Evolutionary conservation across 2,113 vertebrate species (phyloP).

Genomic region (Puntigrus tetrazona): DNA sequence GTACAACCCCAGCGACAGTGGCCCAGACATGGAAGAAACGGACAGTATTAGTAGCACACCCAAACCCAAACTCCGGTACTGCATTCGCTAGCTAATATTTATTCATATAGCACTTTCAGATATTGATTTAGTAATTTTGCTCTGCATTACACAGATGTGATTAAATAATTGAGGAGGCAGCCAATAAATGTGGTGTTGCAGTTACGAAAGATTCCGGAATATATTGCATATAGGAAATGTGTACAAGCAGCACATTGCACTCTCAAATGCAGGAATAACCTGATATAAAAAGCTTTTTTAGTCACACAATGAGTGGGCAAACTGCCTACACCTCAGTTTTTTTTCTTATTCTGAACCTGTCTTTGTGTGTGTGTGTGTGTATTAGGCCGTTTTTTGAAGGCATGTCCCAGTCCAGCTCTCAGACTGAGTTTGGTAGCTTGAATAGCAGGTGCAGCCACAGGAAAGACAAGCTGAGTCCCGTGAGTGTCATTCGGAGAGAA

Average conservation of each 20-base stretch:
- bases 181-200: neutral
- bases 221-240: neutral
- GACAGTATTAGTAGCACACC: constrained; percentile 92
- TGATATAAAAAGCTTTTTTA: neutral
- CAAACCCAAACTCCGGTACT: constrained; percentile 87
- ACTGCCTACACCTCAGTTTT: neutral
- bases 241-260: neutral
- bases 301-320: neutral
- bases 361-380: neutral
- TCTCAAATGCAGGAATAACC: constrained; percentile 7
- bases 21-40: constrained; percentile 91
- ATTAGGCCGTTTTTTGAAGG: constrained; percentile 90
- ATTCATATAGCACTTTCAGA: neutral
- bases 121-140: neutral
- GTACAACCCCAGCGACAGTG: constrained; percentile 95
- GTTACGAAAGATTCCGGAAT: neutral
- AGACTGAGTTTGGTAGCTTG: constrained; percentile 90
- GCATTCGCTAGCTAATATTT: neutral
- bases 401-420: constrained; percentile 92
- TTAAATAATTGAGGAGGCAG: neutral
- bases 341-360: neutral
- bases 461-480: constrained; percentile 82
- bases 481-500: constrained; percentile 66
- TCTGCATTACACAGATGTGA: neutral
- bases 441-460: constrained; percentile 87